Evolutionary conservation across 2,888 invertebrate genomes (phyloP), one percentile per base, ranked within the genome.

Genomic region (Drosophila koepferae): DNA sequence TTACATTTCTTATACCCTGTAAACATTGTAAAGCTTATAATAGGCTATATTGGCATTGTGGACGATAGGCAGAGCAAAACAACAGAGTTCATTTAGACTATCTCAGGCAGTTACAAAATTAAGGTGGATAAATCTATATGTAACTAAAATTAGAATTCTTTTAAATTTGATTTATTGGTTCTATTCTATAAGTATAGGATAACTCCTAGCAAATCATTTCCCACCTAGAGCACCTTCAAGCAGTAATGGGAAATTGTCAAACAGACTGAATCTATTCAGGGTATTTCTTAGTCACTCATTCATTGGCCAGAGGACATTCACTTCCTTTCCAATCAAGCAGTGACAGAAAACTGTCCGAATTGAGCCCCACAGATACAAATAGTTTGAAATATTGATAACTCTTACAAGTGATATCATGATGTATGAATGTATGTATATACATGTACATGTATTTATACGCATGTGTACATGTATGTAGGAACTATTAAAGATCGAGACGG

Each of bases 1-100:
- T 91, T 89, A 83, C 72, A 67, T 82, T 82, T 83, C 84, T 70
- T 81, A 41, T 55, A 12, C 55, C 55, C 55, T 41, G 28, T 28
- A 55, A 18, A 14, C 14, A 20, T 7, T 10, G 54, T 6, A 2
- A 10, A 6, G 8, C 36, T 2, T 2, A 9, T 4, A 38, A 10
- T 3, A 5, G 38, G 54, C 7, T 16, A 9, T 54, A 23, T 23
- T 16, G 49, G 0, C n/a, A 16, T 3, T 16, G 4, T 14, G 7
- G 7, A 20, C 16, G 8, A 46, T 10, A 16, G 14, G 23, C 14
- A 46, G 14, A 16, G 8, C 2, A 23, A 12, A 12, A 5, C 4
- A 2, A 12, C 5, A 16, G 16, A 16, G 14, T 16, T 34, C 9
- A 34, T 34, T 34, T 34, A 34, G 34, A 9, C 34, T 9, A 10